Evolutionary conservation across 2,113 vertebrate genomes (phyloP), one percentile per base, ranked within the genome.

Genomic region (Hippocampus comes): DNA sequence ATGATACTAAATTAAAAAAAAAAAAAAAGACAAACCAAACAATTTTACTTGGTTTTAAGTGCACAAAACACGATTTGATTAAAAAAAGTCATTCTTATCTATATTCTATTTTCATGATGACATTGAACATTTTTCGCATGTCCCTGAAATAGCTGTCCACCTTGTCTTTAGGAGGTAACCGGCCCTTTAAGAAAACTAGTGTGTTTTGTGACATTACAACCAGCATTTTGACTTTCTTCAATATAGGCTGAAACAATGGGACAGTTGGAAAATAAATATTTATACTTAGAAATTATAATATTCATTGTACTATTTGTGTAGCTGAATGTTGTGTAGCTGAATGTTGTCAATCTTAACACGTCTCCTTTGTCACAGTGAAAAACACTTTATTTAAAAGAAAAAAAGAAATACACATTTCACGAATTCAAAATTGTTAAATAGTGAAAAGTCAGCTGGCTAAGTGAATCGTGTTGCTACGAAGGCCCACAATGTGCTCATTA

Each of bases 31-130:
- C 7, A 42, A 42, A 43, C 4, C 30, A 43, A 46, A 46, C 10
- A 1, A 12, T 14, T 46, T 46, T 43, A 51, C 69, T 10, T 12
- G 74, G 71, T 67, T 49, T 67, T 59, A 80, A 48, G 11, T 25
- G 8, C 56, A 20, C 18, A 51, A 51, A 18, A 51, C 18, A 20
- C 1, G 18, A 20, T 20, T 51, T 51, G 49, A 51, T 18, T 7
- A 20, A 51, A 21, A 12, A 38, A 6, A 46, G 43, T 46, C 49
- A 21, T 51, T 18, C 2, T 21, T 18, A 20, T 8, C 5, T 21
- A 18, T 51, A 51, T 9, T 20, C 49, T 51, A 9, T 51, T 51
- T 51, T 51, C 18, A 21, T 51, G 5, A 21, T 51, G 5, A 51
- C 20, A 51, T 51, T 51, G 17, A 51, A 20, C 1, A 18, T 51